Percentiles rank a stretch among this genome's conserved stretches.
Conservation (phyloP, 1,140 invertebrate species). For the Harlomillsia oculata region DNA sequence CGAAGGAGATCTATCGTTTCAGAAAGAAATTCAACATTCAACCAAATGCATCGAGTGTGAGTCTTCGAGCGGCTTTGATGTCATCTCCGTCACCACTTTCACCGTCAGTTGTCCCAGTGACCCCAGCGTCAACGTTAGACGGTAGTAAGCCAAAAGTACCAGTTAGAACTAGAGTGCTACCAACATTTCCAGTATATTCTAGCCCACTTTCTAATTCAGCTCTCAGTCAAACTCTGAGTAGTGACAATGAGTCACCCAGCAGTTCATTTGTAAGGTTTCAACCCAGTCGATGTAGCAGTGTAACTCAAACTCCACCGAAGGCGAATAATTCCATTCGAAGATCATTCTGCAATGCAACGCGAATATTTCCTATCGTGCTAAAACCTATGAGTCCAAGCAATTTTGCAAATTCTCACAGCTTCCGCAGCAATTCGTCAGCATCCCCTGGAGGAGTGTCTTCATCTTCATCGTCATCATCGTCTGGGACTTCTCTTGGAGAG, state of each 20-base stretch:
- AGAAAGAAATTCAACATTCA: constrained; percentile 36
- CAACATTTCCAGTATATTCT: neutral
- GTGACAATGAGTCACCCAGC: too few relatives aligned
- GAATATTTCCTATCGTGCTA: too few relatives aligned
- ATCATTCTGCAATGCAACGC: too few relatives aligned
- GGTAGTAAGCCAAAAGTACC: neutral
- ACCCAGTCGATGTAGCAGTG: too few relatives aligned
- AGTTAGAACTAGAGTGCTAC: neutral
- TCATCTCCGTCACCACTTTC: neutral
- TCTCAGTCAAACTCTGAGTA: neutral
- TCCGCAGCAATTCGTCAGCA: too few relatives aligned
- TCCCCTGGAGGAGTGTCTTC: too few relatives aligned
- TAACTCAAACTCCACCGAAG: too few relatives aligned
- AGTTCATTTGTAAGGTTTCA: too few relatives aligned
- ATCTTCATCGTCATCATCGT: too few relatives aligned
- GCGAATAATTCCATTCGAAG: too few relatives aligned
- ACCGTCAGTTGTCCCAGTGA: neutral
- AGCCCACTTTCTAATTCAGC: neutral
- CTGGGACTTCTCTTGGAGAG: constrained; percentile 24
- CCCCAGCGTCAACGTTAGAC: neutral
- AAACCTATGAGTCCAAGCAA: too few relatives aligned
- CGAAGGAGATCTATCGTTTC: constrained; percentile 35
- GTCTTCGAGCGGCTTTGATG: neutral
- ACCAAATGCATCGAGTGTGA: constrained; percentile 19
- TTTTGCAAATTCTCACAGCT: too few relatives aligned